These are phyloP conservation scores for Mormoops blainvillei DNA, from an alignment of 2,113 vertebrate species.

Conservation along the genomic window DNA sequence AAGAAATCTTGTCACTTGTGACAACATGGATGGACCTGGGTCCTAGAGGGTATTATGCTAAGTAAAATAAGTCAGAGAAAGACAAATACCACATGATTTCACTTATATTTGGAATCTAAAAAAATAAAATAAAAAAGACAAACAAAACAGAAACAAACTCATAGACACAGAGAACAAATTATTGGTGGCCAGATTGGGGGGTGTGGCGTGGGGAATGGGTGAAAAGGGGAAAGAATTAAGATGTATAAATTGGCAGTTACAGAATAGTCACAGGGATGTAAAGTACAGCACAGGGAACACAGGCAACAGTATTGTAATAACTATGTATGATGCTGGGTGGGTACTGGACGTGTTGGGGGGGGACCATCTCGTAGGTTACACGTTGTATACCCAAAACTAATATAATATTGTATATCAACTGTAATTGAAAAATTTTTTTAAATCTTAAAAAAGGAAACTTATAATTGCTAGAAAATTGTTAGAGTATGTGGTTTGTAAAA, in stretches of 20 bases:
- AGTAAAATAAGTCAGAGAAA: background rate
- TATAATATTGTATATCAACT: background rate
- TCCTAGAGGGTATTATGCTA: background rate
- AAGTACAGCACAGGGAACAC: background rate
- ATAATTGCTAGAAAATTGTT: background rate
- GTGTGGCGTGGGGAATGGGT: background rate
- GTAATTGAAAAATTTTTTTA: background rate
- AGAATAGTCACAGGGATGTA: background rate
- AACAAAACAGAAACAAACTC: background rate
- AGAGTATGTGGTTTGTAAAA: constrained; percentile 6
- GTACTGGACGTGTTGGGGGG: background rate
- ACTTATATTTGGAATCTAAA: background rate
- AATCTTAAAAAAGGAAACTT: background rate
- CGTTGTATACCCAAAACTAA: background rate
- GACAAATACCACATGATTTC: background rate
- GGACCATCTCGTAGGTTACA: background rate
- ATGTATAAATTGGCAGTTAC: background rate
- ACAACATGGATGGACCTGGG: background rate
- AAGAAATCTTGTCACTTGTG: background rate
- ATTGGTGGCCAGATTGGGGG: background rate
- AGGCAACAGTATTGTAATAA: background rate
- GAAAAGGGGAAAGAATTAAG: background rate
- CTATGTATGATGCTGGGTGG: background rate
- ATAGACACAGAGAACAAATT: background rate
- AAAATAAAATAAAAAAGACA: background rate